Conservation (phyloP, 2,797 vertebrate genomes). For the Stomatorhinus walkeri region DNA sequence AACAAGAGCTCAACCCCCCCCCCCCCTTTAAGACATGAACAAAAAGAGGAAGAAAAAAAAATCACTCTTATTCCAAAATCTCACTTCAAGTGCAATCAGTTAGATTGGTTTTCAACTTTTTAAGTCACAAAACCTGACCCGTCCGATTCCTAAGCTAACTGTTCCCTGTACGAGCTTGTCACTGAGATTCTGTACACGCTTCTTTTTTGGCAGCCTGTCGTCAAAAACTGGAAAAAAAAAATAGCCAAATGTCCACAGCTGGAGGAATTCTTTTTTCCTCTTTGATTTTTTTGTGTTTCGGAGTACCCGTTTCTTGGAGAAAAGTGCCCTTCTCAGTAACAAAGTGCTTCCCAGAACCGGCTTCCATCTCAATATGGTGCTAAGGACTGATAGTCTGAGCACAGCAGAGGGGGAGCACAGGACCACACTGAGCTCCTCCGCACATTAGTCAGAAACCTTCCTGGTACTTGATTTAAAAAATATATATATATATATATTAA, state of each 20-base stretch:
- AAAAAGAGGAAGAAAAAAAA: slow-evolving; percentile 27
- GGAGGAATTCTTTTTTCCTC: slow-evolving; percentile 35
- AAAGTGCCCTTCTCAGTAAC: slow-evolving; percentile 64
- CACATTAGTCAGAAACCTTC: slow-evolving; percentile 9
- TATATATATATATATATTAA: background rate
- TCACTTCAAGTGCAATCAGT: slow-evolving; percentile 67
- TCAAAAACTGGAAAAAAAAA: slow-evolving; percentile 45
- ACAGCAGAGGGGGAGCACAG: slow-evolving; percentile 37
- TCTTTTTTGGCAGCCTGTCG: slow-evolving; percentile 57
- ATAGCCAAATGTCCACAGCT: slow-evolving; percentile 36
- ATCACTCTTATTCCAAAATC: slow-evolving; percentile 38
- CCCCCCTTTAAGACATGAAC: slow-evolving; percentile 50
- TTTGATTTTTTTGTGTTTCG: slow-evolving; percentile 50
- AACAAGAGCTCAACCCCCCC: background rate
- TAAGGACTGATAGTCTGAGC: slow-evolving; percentile 44
- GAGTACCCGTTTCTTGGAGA: slow-evolving; percentile 69
- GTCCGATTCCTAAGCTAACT: slow-evolving; percentile 27
- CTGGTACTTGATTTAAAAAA: background rate
- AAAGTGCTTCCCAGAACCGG: slow-evolving; percentile 65
- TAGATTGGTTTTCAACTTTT: slow-evolving; percentile 38
- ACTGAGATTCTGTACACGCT: slow-evolving; percentile 33
- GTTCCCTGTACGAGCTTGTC: slow-evolving; percentile 31
- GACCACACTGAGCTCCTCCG: slow-evolving; percentile 22
- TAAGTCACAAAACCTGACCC: slow-evolving; percentile 41
- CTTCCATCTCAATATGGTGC: slow-evolving; percentile 59